Evolutionary conservation across 35 echinoderm and acorn worm species (phyloP).

Genomic region (Lytechinus variegatus): DNA sequence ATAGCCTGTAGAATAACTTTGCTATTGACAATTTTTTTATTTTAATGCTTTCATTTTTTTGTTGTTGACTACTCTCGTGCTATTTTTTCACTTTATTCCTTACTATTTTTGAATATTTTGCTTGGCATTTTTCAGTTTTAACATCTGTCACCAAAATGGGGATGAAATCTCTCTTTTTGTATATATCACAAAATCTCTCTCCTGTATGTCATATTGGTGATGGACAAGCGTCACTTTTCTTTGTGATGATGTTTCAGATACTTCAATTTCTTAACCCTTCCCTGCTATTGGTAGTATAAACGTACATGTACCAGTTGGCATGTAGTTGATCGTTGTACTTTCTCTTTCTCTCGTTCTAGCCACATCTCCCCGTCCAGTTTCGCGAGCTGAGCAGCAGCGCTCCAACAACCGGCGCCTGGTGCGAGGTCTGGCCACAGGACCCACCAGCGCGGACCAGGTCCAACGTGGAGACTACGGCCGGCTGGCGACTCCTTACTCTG

Average conservation of each 20-base stretch:
- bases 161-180: neutral
- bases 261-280: neutral
- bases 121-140: neutral
- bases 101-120: neutral
- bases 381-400: constrained; percentile 92
- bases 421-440: constrained; percentile 79
- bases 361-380: constrained; percentile 99
- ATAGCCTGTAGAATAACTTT: neutral
- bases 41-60: neutral
- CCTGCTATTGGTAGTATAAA: neutral
- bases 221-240: neutral
- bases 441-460: constrained; percentile 69
- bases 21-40: neutral
- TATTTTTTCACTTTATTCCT: neutral
- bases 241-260: too few relatives aligned
- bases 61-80: neutral
- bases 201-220: neutral
- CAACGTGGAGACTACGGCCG: constrained; percentile 75
- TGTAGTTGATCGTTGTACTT: neutral
- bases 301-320: neutral
- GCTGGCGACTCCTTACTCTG: constrained; percentile 85
- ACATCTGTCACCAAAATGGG: neutral
- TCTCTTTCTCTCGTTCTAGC: constrained; percentile 50
- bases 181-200: neutral
- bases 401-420: constrained; percentile 90